Conservation (phyloP, 2,113 vertebrate species). For the Clarias macrocephalus region DNA sequence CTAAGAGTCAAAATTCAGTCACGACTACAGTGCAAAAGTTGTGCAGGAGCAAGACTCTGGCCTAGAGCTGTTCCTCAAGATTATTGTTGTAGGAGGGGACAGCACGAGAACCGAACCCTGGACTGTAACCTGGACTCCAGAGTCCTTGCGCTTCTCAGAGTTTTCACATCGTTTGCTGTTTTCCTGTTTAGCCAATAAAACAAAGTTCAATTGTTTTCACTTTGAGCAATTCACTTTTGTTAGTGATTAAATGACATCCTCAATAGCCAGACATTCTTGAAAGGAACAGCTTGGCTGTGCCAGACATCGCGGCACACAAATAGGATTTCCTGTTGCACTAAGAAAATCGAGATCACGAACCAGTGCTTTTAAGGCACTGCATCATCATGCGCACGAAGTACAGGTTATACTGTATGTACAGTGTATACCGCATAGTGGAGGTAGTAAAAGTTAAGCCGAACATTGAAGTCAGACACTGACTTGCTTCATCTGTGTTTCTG, state of each 20-base stretch:
- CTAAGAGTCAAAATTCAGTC: neutral
- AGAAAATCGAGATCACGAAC: neutral
- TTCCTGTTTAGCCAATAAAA: slow-evolving; percentile 66
- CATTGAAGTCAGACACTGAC: neutral
- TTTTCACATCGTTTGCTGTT: slow-evolving; percentile 54
- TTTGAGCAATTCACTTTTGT: slow-evolving; percentile 64
- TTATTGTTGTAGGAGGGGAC: slow-evolving; percentile 28
- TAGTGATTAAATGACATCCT: slow-evolving; percentile 66
- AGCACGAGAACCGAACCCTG: slow-evolving; percentile 24
- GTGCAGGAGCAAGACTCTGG: neutral
- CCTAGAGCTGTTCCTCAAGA: neutral
- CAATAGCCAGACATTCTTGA: slow-evolving; percentile 51
- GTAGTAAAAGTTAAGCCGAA: neutral
- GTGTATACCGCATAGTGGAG: neutral
- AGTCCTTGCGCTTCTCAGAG: slow-evolving; percentile 25
- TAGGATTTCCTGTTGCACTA: slow-evolving; percentile 1
- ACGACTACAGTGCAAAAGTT: neutral
- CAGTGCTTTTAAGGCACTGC: neutral
- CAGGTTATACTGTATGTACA: neutral
- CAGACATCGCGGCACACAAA: neutral
- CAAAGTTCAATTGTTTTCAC: slow-evolving; percentile 64
- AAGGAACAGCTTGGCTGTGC: slow-evolving; percentile 29
- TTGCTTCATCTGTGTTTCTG: neutral
- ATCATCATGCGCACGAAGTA: neutral
- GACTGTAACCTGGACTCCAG: slow-evolving; percentile 34